A percentile compares a stretch with the other conserved stretches of the same genome.
phyloP scores from a whole-genome alignment of 2,113 vertebrate genomes.

The Procapra przewalskii region DNA sequence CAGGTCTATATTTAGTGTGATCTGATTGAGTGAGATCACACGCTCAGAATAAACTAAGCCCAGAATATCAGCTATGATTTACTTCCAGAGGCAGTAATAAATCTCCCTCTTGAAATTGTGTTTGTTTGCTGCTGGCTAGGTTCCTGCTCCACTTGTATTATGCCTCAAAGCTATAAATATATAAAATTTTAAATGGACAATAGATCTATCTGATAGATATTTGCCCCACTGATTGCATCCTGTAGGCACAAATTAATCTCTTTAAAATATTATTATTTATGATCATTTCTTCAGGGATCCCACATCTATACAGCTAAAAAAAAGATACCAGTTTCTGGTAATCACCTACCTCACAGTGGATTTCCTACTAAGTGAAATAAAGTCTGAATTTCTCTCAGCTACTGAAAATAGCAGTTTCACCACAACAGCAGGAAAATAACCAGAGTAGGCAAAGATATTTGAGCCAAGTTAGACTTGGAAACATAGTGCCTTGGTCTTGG shows the following conservation, averaged over 20 bases:
- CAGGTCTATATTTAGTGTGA: slow-evolving; percentile 42
- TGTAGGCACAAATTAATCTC: background rate
- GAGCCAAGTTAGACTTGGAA: slow-evolving; percentile 22
- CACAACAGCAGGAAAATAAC: background rate
- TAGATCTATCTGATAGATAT: background rate
- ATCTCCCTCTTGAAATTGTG: slow-evolving; percentile 9
- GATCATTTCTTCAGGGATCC: background rate
- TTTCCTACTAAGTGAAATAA: slow-evolving; percentile 36
- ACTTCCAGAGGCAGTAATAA: slow-evolving; percentile 10
- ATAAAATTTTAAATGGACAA: background rate
- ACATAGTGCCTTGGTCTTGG: background rate
- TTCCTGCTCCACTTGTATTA: background rate
- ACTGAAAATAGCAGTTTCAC: slow-evolving; percentile 9
- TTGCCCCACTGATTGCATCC: background rate
- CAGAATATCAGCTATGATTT: slow-evolving; percentile 4
- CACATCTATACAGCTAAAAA: background rate
- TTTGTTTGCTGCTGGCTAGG: background rate
- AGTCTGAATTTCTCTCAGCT: slow-evolving; percentile 9
- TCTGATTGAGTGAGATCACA: slow-evolving; percentile 24
- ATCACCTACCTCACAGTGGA: background rate
- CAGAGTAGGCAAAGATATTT: slow-evolving; percentile 38
- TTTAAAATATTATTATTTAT: slow-evolving; percentile 4
- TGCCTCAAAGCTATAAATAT: background rate
- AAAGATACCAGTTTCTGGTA: background rate
- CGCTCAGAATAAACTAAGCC: background rate